These are phyloP conservation scores for Onychostruthus taczanowskii DNA, from an alignment of 2,113 vertebrate genomes.

Conservation along the genomic window DNA sequence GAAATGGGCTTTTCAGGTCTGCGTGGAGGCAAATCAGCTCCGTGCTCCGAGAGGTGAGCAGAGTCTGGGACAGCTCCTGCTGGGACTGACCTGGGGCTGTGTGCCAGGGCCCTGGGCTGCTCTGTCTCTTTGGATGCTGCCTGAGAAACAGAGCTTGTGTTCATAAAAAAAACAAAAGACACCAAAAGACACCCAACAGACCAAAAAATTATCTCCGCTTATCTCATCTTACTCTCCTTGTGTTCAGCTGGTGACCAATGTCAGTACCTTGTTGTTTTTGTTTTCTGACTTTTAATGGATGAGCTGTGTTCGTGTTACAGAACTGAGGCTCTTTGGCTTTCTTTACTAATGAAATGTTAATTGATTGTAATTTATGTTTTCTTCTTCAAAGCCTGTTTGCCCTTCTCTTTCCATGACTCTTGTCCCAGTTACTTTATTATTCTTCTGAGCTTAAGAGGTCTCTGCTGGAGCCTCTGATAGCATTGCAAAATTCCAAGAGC, in stretches of 20 bases:
- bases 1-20: constrained; percentile 65
- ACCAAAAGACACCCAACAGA: too few species aligned
- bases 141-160: neutral
- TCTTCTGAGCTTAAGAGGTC: neutral
- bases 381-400: neutral
- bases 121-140: neutral
- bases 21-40: constrained; percentile 61
- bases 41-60: constrained; percentile 76
- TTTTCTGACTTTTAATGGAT: neutral
- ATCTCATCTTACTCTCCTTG: neutral
- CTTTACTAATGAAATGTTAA: neutral
- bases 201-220: neutral
- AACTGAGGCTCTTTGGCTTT: neutral
- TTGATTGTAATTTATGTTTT: neutral
- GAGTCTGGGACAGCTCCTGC: neutral
- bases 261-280: neutral
- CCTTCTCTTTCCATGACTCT: neutral
- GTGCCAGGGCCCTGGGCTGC: neutral
- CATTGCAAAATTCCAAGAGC: neutral
- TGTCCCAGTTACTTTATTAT: neutral
- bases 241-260: neutral
- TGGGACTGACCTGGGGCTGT: fast-evolving
- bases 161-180: neutral
- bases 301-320: neutral
- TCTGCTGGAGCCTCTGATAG: neutral